Base-by-base conservation (phyloP, 2,797 vertebrate genomes). In the Graptemys geographica region DNA sequence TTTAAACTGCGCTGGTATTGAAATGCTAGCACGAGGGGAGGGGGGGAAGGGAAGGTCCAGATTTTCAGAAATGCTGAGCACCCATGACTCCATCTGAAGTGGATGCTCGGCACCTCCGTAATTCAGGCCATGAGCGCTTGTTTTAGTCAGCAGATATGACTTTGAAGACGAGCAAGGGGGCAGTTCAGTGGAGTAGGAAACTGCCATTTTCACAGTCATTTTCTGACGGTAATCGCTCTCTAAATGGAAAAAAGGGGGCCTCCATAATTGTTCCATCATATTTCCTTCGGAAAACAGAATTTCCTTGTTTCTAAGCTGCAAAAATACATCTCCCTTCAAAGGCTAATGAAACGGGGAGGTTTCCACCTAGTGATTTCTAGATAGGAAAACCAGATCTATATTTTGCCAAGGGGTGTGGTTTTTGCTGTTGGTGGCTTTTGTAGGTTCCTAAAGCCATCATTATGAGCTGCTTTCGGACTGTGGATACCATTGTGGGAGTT, bases 21-120 rank as follows among this genome's bases (percentile, higher is more conserved):
- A 23, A 41, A 9, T 25, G 41, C 72, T 41, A 15, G 72, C 41
- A 15, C 6, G 8, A 28, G 33, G 33, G 15, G 31, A 28, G n/a
- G 21, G 11, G 11, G 10, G 21, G 9, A 15, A 47, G 7, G 11
- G 28, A 13, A 27, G 44, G 25, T 28, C 13, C 13, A 9, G 44
- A 28, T 78, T 78, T 78, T 78, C 41, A 6, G 41, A 78, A 82
- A 44, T 44, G 41, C 28, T 6, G 83, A 55, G 31, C 19, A 79
- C 65, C 78, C 18, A 27, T 0, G 1, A 41, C 18, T 2, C 21
- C 27, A 5, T 0, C 0, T 0, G 83, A 72, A 57, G 49, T 65
- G 91, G 90, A n/a, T 79, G 16, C 57, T 3, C 21, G 11, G 6
- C 41, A 51, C 8, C 55, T 52, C 41, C 13, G 53, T 12, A 81